A percentile compares a stretch with the other conserved stretches of the same genome.
phyloP scores from a whole-genome alignment of 2,888 invertebrate species.

The Pollenia griseotomentosa region DNA sequence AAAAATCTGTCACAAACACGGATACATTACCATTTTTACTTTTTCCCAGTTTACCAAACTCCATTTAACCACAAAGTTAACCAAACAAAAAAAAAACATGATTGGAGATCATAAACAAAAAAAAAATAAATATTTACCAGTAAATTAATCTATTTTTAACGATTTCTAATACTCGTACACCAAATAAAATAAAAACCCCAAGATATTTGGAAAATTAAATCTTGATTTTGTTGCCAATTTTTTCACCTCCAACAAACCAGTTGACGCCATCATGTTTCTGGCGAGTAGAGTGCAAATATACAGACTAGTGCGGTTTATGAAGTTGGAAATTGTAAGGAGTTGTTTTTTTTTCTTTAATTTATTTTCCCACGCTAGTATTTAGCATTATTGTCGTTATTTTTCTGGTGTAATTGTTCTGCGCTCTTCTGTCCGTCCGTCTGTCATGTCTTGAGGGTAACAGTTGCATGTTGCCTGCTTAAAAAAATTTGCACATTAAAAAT shows the following conservation, averaged over 20 bases:
- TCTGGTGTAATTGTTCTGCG: conserved; percentile 56
- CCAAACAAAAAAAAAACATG: conserved; percentile 11
- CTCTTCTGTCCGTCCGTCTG: background rate
- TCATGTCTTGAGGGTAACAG: conserved; percentile 47
- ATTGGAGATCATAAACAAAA: conserved; percentile 16
- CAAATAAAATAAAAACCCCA: conserved; percentile 6
- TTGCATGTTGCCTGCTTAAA: conserved; percentile 44
- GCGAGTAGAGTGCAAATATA: background rate
- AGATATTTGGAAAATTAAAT: conserved; percentile 39
- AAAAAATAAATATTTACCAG: conserved; percentile 2
- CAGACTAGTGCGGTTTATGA: conserved; percentile 5
- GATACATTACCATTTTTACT: background rate
- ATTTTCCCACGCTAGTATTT: conserved; percentile 65
- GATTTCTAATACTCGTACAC: background rate
- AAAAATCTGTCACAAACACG: conserved; percentile 5
- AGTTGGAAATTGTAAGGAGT: conserved; percentile 26
- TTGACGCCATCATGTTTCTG: conserved; percentile 22
- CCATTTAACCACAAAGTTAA: conserved; percentile 32
- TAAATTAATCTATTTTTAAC: conserved; percentile 38
- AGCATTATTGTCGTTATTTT: conserved; percentile 59
- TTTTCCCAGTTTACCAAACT: background rate
- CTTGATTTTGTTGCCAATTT: conserved; percentile 7
- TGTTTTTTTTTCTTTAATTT: background rate
- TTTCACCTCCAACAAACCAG: conserved; percentile 4
- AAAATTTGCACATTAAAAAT: conserved; percentile 26